Evolutionary conservation across 2,797 vertebrate species (phyloP).

Genomic region (Poeciliopsis infans): DNA sequence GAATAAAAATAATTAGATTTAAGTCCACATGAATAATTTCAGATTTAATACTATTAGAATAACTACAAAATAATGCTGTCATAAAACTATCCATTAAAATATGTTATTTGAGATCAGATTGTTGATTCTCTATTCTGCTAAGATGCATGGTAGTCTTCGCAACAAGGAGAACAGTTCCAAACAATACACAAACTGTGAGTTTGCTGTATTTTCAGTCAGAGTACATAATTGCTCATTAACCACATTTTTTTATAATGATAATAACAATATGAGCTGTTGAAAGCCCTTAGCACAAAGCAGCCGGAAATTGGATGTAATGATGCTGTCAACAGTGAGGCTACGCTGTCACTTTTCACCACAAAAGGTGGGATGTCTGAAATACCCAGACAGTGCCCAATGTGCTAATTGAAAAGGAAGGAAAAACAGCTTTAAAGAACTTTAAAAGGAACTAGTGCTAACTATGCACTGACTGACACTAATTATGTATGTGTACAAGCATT

Average conservation of each 20-base stretch:
- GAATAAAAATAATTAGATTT: neutral
- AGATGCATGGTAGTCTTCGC: neutral
- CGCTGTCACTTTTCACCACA: constrained; percentile 1
- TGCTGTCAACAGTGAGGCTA: neutral
- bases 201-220: neutral
- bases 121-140: neutral
- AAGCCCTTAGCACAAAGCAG: neutral
- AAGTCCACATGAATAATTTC: neutral
- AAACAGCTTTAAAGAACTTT: constrained; percentile 1
- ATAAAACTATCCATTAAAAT: neutral
- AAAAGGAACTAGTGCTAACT: neutral
- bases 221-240: constrained; percentile 4
- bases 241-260: neutral
- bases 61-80: neutral
- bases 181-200: neutral
- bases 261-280: neutral
- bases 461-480: constrained; percentile 9
- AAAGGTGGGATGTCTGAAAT: constrained; percentile 2
- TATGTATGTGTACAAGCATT: neutral
- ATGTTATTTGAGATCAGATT: neutral
- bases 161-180: neutral
- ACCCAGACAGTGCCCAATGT: neutral
- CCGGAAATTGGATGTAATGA: constrained; percentile 1
- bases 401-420: neutral
- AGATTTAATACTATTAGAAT: neutral